Evolutionary conservation across 2,888 invertebrate species (phyloP), one percentile per base, ranked within the genome.

Genomic region (Ptilodon capucinus): DNA sequence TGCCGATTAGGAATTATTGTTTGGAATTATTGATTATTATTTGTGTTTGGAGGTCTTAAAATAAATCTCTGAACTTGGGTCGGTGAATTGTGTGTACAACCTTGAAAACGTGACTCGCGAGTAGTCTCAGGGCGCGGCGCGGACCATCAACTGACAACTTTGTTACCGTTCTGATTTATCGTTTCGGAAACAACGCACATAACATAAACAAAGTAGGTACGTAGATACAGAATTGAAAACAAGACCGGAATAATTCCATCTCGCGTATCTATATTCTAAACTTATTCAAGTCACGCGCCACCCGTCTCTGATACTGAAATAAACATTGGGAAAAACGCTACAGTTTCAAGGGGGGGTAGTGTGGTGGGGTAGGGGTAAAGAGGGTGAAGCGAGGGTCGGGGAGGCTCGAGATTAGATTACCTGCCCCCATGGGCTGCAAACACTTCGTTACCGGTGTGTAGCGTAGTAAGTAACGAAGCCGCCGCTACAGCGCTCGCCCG

Each of bases 341-440:
- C 75, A 72, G 71, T 73, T 69, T 69, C 68, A 63, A 61, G 40
- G 46, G 41, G 48, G 17, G 52, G 42, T 17, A 46, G 36, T 45
- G 28, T 44, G 41, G 43, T 51, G 49, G 47, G 21, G 41, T 13
- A 21, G 36, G 43, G 32, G 42, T 41, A 47, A 48, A 44, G 43
- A 42, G 51, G 45, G 40, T 25, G 47, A 48, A 54, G 48, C 39
- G 48, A 58, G 68, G 60, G 60, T 53, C 46, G 54, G 51, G 57
- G 54, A 52, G 62, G 56, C 13, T 48, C 48, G 60, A 68, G 76
- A 89, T 88, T 87, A 81, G 81, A 88, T 89, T 89, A 88, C 87
- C 88, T 86, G 84, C 78, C 82, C 82, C 85, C 81, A 76, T 76
- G 77, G 78, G 81, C 72, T 76, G 82, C 84, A 89, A 89, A 88